These are phyloP conservation scores for Ornithorhynchus anatinus DNA, from an alignment of 2,113 vertebrate species.

Conservation along the genomic window DNA sequence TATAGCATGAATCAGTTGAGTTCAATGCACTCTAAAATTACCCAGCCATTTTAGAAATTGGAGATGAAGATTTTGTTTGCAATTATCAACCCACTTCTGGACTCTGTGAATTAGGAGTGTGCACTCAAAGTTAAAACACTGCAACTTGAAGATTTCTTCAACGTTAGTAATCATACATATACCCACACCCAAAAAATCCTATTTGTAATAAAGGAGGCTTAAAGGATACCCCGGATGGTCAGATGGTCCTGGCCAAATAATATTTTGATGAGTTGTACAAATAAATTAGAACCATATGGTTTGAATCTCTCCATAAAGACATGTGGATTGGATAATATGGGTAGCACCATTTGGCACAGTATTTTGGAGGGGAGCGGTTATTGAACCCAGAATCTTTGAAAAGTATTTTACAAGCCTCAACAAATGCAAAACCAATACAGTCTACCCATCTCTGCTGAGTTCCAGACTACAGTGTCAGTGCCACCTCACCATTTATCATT, in stretches of 20 bases:
- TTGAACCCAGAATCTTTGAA: not conserved
- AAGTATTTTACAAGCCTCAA: not conserved
- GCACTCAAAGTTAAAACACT: not conserved
- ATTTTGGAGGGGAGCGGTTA: not conserved
- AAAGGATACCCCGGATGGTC: no score
- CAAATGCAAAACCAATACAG: not conserved
- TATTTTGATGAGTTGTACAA: not conserved
- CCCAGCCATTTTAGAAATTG: no score
- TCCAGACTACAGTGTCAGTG: no score
- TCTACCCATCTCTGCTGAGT: not conserved
- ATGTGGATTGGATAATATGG: no score
- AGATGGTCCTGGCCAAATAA: not conserved
- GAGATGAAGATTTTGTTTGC: no score
- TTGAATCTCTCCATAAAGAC: no score
- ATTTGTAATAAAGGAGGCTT: not conserved
- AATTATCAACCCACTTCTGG: not conserved
- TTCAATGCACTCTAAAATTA: no score
- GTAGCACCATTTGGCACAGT: no score
- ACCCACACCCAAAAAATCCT: not conserved
- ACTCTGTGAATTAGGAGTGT: not conserved
- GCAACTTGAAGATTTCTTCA: not conserved
- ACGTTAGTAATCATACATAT: no score
- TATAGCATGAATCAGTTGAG: no score
- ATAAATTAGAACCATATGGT: no score
- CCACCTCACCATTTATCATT: not conserved